Base-by-base conservation (phyloP, 2,797 vertebrate species). In the Alca torda region DNA sequence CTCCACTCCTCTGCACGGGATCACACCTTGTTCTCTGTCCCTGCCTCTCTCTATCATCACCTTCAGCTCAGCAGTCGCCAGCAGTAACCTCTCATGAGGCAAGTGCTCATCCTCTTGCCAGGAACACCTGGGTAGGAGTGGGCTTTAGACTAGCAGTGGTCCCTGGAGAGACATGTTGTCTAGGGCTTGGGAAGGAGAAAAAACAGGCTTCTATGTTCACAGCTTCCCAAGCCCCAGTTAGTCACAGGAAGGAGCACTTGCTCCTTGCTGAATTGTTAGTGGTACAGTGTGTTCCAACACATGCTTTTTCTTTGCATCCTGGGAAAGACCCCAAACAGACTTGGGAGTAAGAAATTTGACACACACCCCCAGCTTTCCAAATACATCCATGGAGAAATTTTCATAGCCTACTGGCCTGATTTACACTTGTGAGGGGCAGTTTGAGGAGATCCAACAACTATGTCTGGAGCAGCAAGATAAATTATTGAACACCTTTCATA, bases 341-440 rank as follows among this genome's bases (percentile, higher is more conserved):
- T 67, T 1, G 1, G 65, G 45, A 90, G 56, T 74, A 84, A 95
- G 84, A 93, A 87, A 79, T 48, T 4, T 73, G 67, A 92, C 65
- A 83, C 63, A 84, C 78, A 3, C 46, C 28, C 78, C 17, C 75
- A 84, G 56, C 46, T 91, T 93, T 82, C 53, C 77, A 89, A 33
- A 60, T 84, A 51, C 43, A 65, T 18, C 63, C 54, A 79, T 21
- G 51, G 41, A 90, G 87, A 65, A 69, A 78, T 70, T 30, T 91
- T 77, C 84, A 76, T 43, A 89, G 67, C 82, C 91, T 87, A 54
- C 61, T 92, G 50, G n/a, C 76, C 93, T 73, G 46, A 90, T 93
- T 95, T 93, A 88, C 41, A 82, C 68, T 56, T 24, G 3, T 26
- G 59, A 82, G 73, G 74, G 67, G 60, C 80, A 94, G 39, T 53